Evolutionary conservation across 2,888 invertebrate species (phyloP).

Genomic region (Caenorhabditis sp.): DNA sequence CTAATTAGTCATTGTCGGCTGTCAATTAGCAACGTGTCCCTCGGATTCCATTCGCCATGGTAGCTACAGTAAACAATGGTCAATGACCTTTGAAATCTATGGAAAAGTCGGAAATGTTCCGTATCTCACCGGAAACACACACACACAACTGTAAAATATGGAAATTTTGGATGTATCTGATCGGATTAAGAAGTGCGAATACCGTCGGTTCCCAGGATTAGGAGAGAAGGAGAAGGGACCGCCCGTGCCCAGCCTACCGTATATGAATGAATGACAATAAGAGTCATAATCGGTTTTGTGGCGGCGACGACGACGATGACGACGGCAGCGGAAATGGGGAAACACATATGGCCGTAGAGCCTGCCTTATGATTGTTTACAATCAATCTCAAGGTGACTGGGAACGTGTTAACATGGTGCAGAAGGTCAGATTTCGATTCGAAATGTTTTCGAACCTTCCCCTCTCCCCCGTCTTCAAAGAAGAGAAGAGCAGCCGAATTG

Average conservation of each 20-base stretch:
- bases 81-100: constrained; percentile 13
- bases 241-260: background rate
- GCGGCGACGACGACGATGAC: too few species aligned
- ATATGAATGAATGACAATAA: background rate
- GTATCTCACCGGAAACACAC: constrained; percentile 11
- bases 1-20: too few species aligned
- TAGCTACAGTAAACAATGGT: constrained; percentile 1
- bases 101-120: background rate
- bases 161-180: constrained; percentile 22
- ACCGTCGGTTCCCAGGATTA: background rate
- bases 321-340: background rate
- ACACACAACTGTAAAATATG: constrained; percentile 31
- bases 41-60: too few species aligned
- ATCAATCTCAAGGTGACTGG: too few species aligned
- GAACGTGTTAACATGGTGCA: too few species aligned
- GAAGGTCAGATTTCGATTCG: too few species aligned
- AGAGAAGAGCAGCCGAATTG: background rate
- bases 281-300: constrained; percentile 9
- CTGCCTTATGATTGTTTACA: background rate
- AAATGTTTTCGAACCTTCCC: too few species aligned
- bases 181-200: constrained; percentile 33
- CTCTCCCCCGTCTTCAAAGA: too few species aligned
- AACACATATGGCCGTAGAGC: too few species aligned
- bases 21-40: constrained; percentile 15
- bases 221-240: background rate